Base-by-base conservation (phyloP, 2,888 invertebrate genomes). In the Axea sp. region DNA sequence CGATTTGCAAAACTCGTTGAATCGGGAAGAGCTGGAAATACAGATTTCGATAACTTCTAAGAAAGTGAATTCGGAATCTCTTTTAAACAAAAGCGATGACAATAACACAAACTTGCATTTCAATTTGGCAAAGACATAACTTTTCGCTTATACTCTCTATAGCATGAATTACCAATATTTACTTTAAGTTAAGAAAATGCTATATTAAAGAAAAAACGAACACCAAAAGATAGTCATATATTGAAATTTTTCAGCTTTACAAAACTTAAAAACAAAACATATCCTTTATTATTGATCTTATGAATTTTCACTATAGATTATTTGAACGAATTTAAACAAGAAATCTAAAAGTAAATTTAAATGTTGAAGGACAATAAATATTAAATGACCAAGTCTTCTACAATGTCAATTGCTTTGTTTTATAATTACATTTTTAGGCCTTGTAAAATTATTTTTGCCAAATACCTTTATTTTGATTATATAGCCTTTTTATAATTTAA, bases 1-100 rank as follows among this genome's bases (percentile, higher is more conserved):
- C 67, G 69, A 9, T 82, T 82, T 49, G 83, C 81, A 0, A 75
- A 80, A 15, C 51, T 81, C 15, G 51, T 83, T 2, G 74, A 81
- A 14, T 67, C 77, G 19, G 59, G 67, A 2, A 76, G 68, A 35
- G 45, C 64, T 0, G 81, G 78, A 33, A 73, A 47, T 0, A 53
- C 78, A 26, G 78, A 83, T 51, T 83, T 76, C 26, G 84, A 84
- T 41, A 77, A 75, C 7, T 37, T 82, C 17, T 82, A 75, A 79
- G 14, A 22, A 12, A 9, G 12, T 1, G 41, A 37, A 31, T 31
- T 1, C 15, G 7, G 11, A 33, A 15, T 6, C n/a, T 0, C 4
- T 5, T 1, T 14, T 1, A 4, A 31, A 43, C 31, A 26, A 60
- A 60, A 26, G 37, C 30, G 47, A 47, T 30, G 53, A 33, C 49